phyloP scores from a whole-genome alignment of 2,888 invertebrate species.

The Drosophila fungiperda region DNA sequence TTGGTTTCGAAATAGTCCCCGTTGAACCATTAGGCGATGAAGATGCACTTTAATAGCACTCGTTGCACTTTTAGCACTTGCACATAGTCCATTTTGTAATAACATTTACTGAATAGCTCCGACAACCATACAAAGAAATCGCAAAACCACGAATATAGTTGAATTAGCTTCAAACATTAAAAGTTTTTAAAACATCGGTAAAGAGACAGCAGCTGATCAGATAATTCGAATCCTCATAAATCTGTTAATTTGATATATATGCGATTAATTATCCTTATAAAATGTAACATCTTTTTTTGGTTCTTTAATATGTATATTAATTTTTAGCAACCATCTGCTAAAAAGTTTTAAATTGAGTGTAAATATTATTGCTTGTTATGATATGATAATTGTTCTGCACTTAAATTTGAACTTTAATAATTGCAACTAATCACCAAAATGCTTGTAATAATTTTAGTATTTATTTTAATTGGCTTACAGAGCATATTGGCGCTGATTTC shows the following conservation, averaged over 20 bases:
- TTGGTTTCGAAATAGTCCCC: slow-evolving; percentile 9
- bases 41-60: slow-evolving; percentile 16
- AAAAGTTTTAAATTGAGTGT: slow-evolving; percentile 10
- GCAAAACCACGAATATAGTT: not conserved
- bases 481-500: slow-evolving; percentile 4
- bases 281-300: slow-evolving; percentile 4
- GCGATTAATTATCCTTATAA: not conserved
- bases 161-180: slow-evolving; percentile 1
- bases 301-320: slow-evolving; percentile 35
- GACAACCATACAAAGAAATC: slow-evolving; percentile 8
- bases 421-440: not conserved
- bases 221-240: slow-evolving; percentile 5
- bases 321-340: slow-evolving; percentile 20
- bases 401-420: not conserved
- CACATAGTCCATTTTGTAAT: slow-evolving; percentile 7
- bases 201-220: slow-evolving; percentile 18
- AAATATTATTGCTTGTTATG: not conserved
- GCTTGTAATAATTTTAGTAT: not conserved
- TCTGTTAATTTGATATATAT: slow-evolving; percentile 49
- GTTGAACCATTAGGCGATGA: slow-evolving; percentile 17
- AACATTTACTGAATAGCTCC: slow-evolving; percentile 9
- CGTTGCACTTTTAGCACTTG: not conserved
- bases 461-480: not conserved
- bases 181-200: slow-evolving; percentile 52
- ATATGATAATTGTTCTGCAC: not conserved